A percentile compares a stretch with the other conserved stretches of the same genome.
Conservation (phyloP, 1,140 invertebrate species). For the Augochlora pura region DNA sequence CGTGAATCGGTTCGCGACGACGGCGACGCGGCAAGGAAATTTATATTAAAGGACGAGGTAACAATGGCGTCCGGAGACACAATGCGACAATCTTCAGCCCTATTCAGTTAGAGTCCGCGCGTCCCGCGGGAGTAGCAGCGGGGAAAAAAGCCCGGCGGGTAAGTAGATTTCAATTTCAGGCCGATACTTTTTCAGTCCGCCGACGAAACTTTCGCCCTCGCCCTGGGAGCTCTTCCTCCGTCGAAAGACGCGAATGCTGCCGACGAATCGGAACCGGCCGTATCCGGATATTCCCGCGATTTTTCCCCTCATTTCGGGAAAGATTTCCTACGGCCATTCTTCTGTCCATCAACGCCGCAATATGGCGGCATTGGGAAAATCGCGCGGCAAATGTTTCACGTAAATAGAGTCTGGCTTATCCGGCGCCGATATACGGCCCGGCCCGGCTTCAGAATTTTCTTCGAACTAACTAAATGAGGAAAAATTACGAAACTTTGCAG, state of each 20-base stretch:
- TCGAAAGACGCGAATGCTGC: constrained; percentile 11
- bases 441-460: no score
- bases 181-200: constrained; percentile 13
- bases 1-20: no score
- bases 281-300: constrained; percentile 19
- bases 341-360: no score
- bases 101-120: not conserved
- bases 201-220: not conserved
- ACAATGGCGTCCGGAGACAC: not conserved
- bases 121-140: not conserved
- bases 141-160: not conserved
- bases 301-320: not conserved
- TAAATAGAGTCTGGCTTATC: no score
- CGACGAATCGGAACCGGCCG: not conserved
- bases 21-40: not conserved
- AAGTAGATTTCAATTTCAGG: constrained; percentile 14
- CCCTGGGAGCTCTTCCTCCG: not conserved
- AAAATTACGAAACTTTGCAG: no score
- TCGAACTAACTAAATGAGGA: no score
- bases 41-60: not conserved
- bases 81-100: no score
- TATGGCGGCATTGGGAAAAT: no score
- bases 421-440: no score
- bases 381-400: no score
- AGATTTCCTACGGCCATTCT: constrained; percentile 4